These are phyloP conservation scores for Apostichopus parvimensis DNA, from an alignment of 35 echinoderm and acorn worm genomes.

Conservation along the genomic window DNA sequence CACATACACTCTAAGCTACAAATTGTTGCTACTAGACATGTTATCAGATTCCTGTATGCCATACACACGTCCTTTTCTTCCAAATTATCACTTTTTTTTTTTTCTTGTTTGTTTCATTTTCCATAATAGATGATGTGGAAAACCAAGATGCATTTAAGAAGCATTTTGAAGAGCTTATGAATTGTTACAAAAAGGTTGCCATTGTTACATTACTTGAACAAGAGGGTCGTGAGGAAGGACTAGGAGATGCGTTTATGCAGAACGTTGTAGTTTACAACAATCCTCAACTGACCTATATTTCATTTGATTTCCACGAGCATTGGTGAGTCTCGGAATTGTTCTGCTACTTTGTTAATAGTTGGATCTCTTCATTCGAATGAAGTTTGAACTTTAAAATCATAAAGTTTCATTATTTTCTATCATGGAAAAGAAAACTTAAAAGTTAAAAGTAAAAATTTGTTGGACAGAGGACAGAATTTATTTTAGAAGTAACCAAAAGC, in stretches of 20 bases:
- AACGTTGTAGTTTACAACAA: conserved; percentile 71
- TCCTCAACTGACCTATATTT: conserved; percentile 86
- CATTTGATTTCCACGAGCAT: conserved; percentile 98
- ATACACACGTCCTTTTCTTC: no score
- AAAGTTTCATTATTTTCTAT: not conserved
- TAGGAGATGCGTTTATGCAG: conserved; percentile 89
- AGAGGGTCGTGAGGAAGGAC: conserved; percentile 82
- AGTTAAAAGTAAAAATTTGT: no score
- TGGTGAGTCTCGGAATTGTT: conserved; percentile 72
- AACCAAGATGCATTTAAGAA: conserved; percentile 73
- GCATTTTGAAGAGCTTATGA: conserved; percentile 80
- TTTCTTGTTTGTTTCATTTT: not conserved
- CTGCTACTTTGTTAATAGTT: no score
- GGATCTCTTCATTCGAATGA: not conserved
- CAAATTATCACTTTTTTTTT: not conserved
- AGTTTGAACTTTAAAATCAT: not conserved
- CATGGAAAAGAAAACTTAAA: not conserved
- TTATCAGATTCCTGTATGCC: no score
- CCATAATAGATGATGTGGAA: conserved; percentile 70
- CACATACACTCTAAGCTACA: no score
- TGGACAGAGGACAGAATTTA: no score
- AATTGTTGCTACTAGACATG: no score
- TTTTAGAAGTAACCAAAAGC: no score
- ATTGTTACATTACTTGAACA: conserved; percentile 92
- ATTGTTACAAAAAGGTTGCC: conserved; percentile 74